Evolutionary conservation across 2,888 invertebrate species (phyloP).

Genomic region (Drosophila bunnanda): DNA sequence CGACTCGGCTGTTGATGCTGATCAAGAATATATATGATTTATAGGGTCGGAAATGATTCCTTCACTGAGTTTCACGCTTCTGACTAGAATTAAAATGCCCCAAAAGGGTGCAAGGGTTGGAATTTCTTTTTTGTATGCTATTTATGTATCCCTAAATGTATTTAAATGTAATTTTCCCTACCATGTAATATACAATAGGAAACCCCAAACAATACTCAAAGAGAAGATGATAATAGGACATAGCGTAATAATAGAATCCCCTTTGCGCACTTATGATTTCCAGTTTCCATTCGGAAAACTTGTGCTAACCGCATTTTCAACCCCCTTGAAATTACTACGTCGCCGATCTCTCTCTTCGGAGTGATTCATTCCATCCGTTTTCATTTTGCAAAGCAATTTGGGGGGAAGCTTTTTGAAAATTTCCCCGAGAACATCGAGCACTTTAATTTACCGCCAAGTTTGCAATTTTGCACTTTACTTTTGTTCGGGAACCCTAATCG

Average conservation of each 20-base stretch:
- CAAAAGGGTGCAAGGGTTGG: no score
- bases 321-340: slow-evolving; percentile 25
- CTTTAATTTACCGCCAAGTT: slow-evolving; percentile 40
- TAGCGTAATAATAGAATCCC: slow-evolving; percentile 8
- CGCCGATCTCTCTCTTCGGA: slow-evolving; percentile 25
- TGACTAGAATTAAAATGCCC: no score
- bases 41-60: no score
- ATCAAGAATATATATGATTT: no score
- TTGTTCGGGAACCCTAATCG: slow-evolving; percentile 34
- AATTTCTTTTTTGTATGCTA: background rate
- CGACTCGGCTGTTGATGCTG: no score
- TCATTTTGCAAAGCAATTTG: slow-evolving; percentile 23
- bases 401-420: slow-evolving; percentile 7
- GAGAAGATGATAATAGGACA: slow-evolving; percentile 19
- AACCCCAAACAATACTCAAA: background rate
- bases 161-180: background rate
- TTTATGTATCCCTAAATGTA: slow-evolving; percentile 1
- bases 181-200: slow-evolving; percentile 6
- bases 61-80: no score
- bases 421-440: slow-evolving; percentile 34
- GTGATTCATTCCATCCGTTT: slow-evolving; percentile 40
- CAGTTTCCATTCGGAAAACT: slow-evolving; percentile 26
- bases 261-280: slow-evolving; percentile 8
- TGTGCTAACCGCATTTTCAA: slow-evolving; percentile 23
- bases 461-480: slow-evolving; percentile 32